These are phyloP conservation scores for Batillaria attramentaria DNA, from an alignment of 1,140 invertebrate species.

Conservation along the genomic window DNA sequence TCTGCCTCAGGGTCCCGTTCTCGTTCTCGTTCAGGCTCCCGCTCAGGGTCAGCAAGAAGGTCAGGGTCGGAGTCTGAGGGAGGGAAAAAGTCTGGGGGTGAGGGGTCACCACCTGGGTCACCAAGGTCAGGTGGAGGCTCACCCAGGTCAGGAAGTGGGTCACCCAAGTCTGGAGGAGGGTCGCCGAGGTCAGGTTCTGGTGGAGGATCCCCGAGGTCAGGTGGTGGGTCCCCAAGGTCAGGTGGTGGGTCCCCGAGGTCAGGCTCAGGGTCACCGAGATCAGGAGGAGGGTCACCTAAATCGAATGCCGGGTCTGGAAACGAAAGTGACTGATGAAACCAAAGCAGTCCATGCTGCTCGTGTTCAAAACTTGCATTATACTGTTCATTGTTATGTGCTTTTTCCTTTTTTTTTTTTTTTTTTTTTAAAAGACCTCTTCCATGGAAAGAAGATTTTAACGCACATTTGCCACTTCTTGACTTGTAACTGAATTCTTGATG, in stretches of 20 bases:
- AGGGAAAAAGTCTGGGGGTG: conserved; percentile 25
- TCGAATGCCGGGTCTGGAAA: conserved; percentile 22
- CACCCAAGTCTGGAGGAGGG: conserved; percentile 14
- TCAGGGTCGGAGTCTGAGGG: conserved; percentile 44
- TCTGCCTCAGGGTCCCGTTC: conserved; percentile 59
- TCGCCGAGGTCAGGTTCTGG: conserved; percentile 25
- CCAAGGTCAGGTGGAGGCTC: neutral
- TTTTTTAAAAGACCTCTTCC: neutral
- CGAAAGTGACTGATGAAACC: conserved; percentile 22
- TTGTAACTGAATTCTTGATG: neutral
- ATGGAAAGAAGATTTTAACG: neutral
- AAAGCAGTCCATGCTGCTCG: too few relatives aligned
- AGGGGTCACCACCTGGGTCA: conserved; percentile 5
- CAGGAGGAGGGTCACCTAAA: conserved; percentile 27
- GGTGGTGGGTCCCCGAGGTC: conserved; percentile 9
- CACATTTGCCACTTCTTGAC: neutral
- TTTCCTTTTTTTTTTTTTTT: neutral
- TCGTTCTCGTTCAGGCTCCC: conserved; percentile 58
- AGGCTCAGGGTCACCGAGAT: neutral
- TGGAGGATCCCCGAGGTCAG: conserved; percentile 20
- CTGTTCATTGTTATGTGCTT: neutral
- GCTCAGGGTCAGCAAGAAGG: conserved; percentile 50
- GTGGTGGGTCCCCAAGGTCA: conserved; percentile 11
- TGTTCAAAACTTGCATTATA: too few relatives aligned
- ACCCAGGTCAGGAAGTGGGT: conserved; percentile 17